phyloP scores from a whole-genome alignment of 2,888 invertebrate genomes.

The Sthenelais limicola region DNA sequence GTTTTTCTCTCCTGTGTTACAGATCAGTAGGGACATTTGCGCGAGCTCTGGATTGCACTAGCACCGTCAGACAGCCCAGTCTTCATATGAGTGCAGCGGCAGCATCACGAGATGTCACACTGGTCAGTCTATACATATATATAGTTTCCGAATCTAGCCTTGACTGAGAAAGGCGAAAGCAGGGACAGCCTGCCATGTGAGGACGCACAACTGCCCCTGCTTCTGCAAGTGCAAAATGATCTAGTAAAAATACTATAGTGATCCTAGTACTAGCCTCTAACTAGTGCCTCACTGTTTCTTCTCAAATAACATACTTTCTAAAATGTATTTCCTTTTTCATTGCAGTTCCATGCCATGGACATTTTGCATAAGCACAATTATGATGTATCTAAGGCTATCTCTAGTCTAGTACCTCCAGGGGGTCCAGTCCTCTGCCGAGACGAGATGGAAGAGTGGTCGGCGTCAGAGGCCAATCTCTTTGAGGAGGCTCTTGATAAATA shows the following conservation, averaged over 20 bases:
- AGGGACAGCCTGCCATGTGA: too few relatives aligned
- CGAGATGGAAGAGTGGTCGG: conserved; percentile 99
- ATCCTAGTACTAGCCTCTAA: too few relatives aligned
- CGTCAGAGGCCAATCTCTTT: conserved; percentile 98
- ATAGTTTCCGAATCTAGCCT: too few relatives aligned
- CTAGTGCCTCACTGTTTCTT: too few relatives aligned
- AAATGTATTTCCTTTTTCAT: conserved; percentile 42
- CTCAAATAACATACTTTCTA: too few relatives aligned
- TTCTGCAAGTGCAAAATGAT: too few relatives aligned
- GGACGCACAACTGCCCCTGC: too few relatives aligned
- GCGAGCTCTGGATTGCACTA: conserved; percentile 97
- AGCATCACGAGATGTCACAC: conserved; percentile 97
- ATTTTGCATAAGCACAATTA: conserved; percentile 93
- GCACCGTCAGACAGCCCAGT: conserved; percentile 97
- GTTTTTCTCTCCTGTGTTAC: neutral
- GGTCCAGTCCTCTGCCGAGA: conserved; percentile 94
- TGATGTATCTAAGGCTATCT: conserved; percentile 91
- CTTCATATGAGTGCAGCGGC: conserved; percentile 99
- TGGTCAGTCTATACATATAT: too few relatives aligned
- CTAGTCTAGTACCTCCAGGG: conserved; percentile 93
- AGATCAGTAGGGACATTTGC: conserved; percentile 97
- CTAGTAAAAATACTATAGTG: too few relatives aligned
- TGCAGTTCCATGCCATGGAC: conserved; percentile 97
- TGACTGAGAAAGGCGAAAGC: too few relatives aligned
- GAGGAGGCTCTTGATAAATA: conserved; percentile 92